Evolutionary conservation across 2,888 invertebrate genomes (phyloP), one percentile per base, ranked within the genome.

Genomic region (Tinea pellionella): DNA sequence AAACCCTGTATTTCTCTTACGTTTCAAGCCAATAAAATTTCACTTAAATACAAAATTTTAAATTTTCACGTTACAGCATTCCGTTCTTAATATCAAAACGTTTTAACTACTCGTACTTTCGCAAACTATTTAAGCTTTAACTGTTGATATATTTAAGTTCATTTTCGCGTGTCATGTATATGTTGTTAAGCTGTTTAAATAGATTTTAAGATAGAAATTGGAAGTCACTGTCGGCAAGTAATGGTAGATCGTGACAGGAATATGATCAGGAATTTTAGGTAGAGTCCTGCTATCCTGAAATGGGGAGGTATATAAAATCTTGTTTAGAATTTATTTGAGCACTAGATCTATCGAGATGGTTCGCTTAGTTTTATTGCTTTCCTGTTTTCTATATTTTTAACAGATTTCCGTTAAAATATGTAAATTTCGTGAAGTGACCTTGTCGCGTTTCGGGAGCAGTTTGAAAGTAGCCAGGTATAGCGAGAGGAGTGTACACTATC

Each of bases 201-300:
- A 61, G 61, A 61, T 62, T 68, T 68, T 71, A 7, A 47, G 24
- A 71, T 74, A 75, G 77, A 80, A 82, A 86, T 85, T 86, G 83
- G 84, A 85, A 86, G 85, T 86, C 84, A 85, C 78, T 85, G 85
- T 82, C 77, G 84, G 78, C 80, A 78, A 87, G 85, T 85, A 86
- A 86, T 81, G 82, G 82, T 53, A 66, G 81, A 71, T 78, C 86
- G 86, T 87, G 86, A 82, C 79, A 63, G 60, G 85, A 84, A 85
- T 86, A 73, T 72, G 70, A 76, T 80, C 78, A 77, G 76, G 76
- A 78, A 81, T 77, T 78, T 64, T n/a, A 30, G 57, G 12, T 24
- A 6, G 19, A 55, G 18, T 18, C 18, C 18, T 55, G n/a, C 24
- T 29, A 19, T 19, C 18, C 19, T 11, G 24, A 19, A n/a, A 11